These are phyloP conservation scores for Diarsia brunnea DNA, from an alignment of 2,888 invertebrate genomes.

Conservation along the genomic window DNA sequence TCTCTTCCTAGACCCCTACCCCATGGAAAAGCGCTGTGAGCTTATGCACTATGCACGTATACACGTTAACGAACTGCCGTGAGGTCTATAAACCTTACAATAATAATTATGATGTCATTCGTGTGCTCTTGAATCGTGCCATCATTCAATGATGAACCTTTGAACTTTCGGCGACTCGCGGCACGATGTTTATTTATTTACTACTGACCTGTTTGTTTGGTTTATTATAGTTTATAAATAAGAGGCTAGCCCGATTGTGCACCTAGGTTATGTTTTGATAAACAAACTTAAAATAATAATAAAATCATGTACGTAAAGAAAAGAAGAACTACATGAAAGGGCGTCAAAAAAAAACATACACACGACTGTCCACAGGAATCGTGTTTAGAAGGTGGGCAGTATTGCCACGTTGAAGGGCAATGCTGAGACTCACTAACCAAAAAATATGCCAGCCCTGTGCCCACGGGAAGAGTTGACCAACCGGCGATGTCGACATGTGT, in stretches of 20 bases:
- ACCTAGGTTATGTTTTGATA: no score
- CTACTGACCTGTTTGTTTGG: not conserved
- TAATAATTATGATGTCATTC: not conserved
- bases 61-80: not conserved
- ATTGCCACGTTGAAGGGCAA: not conserved
- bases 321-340: not conserved
- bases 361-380: not conserved
- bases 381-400: not conserved
- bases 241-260: no score
- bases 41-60: not conserved
- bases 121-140: not conserved
- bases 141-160: not conserved
- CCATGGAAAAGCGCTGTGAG: not conserved
- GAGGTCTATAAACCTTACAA: constrained; percentile 6
- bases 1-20: not conserved
- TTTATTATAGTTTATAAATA: constrained; percentile 3
- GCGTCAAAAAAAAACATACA: no score
- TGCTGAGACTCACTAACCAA: not conserved
- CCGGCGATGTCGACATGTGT: no score
- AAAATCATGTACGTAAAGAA: not conserved
- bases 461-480: not conserved
- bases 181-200: constrained; percentile 9
- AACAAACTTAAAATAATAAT: not conserved
- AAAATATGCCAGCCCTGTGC: not conserved
- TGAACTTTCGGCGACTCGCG: not conserved